These are phyloP conservation scores for Epinephelus coioides DNA, from an alignment of 2,797 vertebrate species.

Conservation along the genomic window DNA sequence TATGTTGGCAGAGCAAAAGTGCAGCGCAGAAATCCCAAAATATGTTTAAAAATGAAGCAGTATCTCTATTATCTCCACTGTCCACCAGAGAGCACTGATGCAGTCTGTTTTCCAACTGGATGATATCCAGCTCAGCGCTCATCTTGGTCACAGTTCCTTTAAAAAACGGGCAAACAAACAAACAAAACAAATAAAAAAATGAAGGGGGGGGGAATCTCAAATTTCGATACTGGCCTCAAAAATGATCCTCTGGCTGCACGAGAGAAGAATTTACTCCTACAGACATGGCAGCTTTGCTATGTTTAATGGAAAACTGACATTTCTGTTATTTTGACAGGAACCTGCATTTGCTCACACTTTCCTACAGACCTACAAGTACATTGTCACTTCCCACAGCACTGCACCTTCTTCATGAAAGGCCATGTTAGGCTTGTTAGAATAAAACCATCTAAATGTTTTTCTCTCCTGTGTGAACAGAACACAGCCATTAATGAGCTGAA, in stretches of 20 bases:
- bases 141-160: neutral
- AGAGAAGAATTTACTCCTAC: no score
- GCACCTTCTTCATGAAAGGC: neutral
- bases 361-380: neutral
- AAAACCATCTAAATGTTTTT: slow-evolving; percentile 17
- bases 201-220: no score
- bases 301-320: neutral
- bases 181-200: no score
- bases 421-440: neutral
- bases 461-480: slow-evolving; percentile 81
- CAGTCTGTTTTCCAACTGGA: neutral
- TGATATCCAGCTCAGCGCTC: neutral
- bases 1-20: neutral
- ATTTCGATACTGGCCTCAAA: no score
- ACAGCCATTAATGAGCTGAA: slow-evolving; percentile 97
- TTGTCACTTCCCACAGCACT: neutral
- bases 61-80: neutral
- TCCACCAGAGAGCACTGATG: slow-evolving; percentile 55
- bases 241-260: no score
- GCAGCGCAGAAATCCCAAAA: neutral
- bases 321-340: neutral
- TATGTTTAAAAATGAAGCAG: neutral
- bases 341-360: slow-evolving; percentile 3
- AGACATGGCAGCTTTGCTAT: neutral
- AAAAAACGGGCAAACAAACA: no score